phyloP scores from a whole-genome alignment of 2,113 vertebrate species.

The Oncorhynchus keta region DNA sequence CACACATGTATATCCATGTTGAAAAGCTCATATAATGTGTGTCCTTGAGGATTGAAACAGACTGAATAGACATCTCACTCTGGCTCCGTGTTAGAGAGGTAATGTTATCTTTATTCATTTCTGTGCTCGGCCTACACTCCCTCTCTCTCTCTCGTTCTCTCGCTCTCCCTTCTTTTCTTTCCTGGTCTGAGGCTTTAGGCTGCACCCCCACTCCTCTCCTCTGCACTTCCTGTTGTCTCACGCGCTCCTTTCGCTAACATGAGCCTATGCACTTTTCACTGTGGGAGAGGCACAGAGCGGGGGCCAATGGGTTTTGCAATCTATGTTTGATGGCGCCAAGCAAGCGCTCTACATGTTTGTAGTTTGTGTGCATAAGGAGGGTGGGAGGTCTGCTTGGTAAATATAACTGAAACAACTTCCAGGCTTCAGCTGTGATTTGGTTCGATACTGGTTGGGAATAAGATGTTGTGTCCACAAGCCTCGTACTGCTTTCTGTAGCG shows the following conservation, averaged over 20 bases:
- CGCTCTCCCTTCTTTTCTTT: slow-evolving; percentile 20
- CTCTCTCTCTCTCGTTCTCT: slow-evolving; percentile 7
- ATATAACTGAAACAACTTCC: slow-evolving; percentile 4
- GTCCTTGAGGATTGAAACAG: background rate
- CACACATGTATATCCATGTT: background rate
- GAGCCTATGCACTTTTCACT: background rate
- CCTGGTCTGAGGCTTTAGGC: background rate
- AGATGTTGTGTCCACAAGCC: background rate
- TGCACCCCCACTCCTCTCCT: background rate
- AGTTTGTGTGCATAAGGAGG: slow-evolving; percentile 6
- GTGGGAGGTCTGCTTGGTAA: background rate
- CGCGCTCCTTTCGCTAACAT: background rate
- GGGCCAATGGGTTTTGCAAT: background rate
- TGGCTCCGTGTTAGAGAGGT: background rate
- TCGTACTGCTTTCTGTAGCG: too few species aligned
- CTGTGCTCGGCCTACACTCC: background rate
- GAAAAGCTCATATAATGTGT: background rate
- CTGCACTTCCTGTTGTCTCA: background rate
- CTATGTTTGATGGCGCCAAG: background rate
- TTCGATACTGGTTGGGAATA: slow-evolving; percentile 29
- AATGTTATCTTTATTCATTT: background rate
- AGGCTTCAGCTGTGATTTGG: slow-evolving; percentile 1
- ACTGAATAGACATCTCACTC: background rate
- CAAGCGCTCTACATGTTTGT: too few species aligned
- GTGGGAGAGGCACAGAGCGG: background rate